Percentiles rank a stretch among this genome's conserved stretches.
These are phyloP conservation scores for Catocala sponsa DNA, from an alignment of 2,888 invertebrate genomes.

Conservation along the genomic window DNA sequence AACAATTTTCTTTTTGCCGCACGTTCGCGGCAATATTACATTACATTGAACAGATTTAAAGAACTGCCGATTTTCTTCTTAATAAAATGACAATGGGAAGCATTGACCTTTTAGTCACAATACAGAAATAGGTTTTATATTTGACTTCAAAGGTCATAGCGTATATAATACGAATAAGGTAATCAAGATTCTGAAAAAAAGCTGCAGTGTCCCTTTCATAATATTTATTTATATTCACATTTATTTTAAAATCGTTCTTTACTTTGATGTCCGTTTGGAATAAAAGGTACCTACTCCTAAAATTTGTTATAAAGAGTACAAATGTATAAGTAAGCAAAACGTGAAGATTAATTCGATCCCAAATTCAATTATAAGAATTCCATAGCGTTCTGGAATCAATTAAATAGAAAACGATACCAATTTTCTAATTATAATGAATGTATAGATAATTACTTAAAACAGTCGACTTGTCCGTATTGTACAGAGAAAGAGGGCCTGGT, in stretches of 20 bases:
- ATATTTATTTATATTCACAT: no score
- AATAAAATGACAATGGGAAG: constrained; percentile 15
- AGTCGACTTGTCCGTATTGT: constrained; percentile 19
- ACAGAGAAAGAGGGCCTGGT: constrained; percentile 30
- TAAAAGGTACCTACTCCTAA: no score
- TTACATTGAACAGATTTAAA: constrained; percentile 25
- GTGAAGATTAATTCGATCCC: neutral
- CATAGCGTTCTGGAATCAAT: neutral
- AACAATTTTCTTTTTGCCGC: constrained; percentile 39
- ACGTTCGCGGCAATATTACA: constrained; percentile 28
- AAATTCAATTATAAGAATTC: neutral
- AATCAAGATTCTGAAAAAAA: neutral
- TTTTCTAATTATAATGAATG: constrained; percentile 20
- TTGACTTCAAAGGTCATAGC: neutral
- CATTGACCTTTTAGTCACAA: constrained; percentile 26
- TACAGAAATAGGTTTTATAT: neutral
- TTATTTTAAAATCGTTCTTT: no score
- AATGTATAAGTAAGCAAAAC: no score
- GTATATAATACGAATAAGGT: neutral
- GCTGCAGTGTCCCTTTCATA: no score
- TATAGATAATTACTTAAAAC: constrained; percentile 29
- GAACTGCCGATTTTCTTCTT: constrained; percentile 19
- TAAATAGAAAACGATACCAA: constrained; percentile 11
- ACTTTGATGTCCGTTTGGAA: no score
- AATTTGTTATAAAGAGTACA: no score